Conservation (phyloP, 1,140 invertebrate species). For the Aricia agestis region DNA sequence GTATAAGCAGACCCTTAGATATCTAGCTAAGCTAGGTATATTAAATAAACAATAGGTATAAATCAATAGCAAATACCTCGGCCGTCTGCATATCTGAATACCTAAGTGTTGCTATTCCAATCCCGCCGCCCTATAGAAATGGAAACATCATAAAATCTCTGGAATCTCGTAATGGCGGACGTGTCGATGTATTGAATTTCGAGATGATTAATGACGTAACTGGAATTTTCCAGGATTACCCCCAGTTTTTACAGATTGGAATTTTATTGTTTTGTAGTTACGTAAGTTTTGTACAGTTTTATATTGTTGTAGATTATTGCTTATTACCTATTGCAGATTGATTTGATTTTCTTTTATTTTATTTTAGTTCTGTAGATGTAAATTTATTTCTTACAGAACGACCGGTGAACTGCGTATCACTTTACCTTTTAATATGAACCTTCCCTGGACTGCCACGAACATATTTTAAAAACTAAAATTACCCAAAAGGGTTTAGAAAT, state of each 20-base stretch:
- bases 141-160: conserved; percentile 67
- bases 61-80: conserved; percentile 51
- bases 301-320: neutral
- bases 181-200: conserved; percentile 72
- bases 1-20: too few relatives aligned
- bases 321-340: too few relatives aligned
- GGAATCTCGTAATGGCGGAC: conserved; percentile 59
- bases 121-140: conserved; percentile 57
- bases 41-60: conserved; percentile 19
- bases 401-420: too few relatives aligned
- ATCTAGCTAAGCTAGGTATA: neutral
- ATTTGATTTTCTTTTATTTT: too few relatives aligned
- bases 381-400: too few relatives aligned
- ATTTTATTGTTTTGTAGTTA: conserved; percentile 6
- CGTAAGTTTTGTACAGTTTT: neutral
- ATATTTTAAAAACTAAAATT: too few relatives aligned
- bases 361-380: too few relatives aligned
- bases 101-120: conserved; percentile 60
- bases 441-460: too few relatives aligned
- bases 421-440: too few relatives aligned
- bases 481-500: too few relatives aligned
- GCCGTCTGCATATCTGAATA: conserved; percentile 63
- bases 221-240: conserved; percentile 42
- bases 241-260: neutral
- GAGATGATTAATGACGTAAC: conserved; percentile 66